Evolutionary conservation across 2,888 invertebrate genomes (phyloP).

Genomic region (Netelia inedita): DNA sequence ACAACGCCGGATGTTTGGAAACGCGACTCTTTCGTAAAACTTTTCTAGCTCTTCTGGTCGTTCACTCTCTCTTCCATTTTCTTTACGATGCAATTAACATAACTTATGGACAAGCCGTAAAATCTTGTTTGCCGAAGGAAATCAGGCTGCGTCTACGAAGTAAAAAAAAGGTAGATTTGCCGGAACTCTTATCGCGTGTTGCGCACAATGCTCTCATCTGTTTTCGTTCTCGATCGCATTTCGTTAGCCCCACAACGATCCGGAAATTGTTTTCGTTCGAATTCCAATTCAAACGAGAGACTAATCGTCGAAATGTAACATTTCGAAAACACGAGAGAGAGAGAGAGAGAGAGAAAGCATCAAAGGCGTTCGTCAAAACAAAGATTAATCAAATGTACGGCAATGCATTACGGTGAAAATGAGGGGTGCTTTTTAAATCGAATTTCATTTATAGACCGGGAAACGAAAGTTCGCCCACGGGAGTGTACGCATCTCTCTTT

Average conservation of each 20-base stretch:
- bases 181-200: too few relatives aligned
- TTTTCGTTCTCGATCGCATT: slow-evolving; percentile 47
- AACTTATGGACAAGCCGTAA: background rate
- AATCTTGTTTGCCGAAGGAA: background rate
- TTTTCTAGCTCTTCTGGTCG: background rate
- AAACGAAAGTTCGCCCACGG: background rate
- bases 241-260: background rate
- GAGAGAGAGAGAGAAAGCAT: background rate
- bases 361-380: background rate
- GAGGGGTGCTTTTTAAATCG: background rate
- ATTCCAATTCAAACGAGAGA: background rate
- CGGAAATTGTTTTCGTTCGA: too few relatives aligned
- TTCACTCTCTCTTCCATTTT: background rate
- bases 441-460: background rate
- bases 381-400: slow-evolving; percentile 10
- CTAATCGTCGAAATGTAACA: slow-evolving; percentile 50
- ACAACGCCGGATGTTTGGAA: slow-evolving; percentile 23
- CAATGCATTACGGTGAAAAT: background rate
- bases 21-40: background rate
- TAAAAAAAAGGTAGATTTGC: too few relatives aligned
- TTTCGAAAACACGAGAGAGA: slow-evolving; percentile 64
- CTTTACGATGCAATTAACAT: background rate
- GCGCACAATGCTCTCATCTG: slow-evolving; percentile 8
- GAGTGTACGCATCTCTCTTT: background rate
- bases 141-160: background rate